Evolutionary conservation across 2,113 vertebrate species (phyloP).

Genomic region (Entomyzon cyanotis): DNA sequence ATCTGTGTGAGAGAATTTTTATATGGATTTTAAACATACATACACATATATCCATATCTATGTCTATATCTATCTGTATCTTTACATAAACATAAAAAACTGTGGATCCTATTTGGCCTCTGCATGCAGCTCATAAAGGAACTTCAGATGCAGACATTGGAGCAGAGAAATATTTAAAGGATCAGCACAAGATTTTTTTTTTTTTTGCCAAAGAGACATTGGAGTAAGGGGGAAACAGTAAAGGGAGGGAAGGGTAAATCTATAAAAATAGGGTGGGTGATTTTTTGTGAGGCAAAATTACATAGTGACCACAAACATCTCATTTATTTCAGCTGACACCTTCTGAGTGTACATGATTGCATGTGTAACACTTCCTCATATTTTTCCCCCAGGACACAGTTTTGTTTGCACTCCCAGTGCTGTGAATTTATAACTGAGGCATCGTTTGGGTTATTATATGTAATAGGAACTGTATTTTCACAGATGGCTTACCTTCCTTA

Average conservation of each 20-base stretch:
- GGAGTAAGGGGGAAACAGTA: neutral
- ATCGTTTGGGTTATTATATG: slow-evolving; percentile 30
- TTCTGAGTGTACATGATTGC: neutral
- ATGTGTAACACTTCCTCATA: slow-evolving; percentile 7
- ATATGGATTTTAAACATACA: neutral
- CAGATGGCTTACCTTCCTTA: slow-evolving; percentile 31
- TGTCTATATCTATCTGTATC: neutral
- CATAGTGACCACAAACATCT: neutral
- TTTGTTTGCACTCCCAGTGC: slow-evolving; percentile 32
- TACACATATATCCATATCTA: neutral
- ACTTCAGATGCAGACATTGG: neutral
- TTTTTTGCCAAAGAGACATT: neutral
- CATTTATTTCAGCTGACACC: slow-evolving; percentile 33
- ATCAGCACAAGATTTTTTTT: neutral
- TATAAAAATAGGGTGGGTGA: neutral
- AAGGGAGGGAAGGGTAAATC: neutral
- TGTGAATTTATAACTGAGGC: slow-evolving; percentile 40
- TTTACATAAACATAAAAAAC: neutral
- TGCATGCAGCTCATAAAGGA: neutral
- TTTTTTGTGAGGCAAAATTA: neutral
- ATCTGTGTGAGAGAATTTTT: neutral
- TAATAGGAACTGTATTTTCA: slow-evolving; percentile 30
- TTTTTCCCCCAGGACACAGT: neutral
- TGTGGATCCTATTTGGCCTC: neutral
- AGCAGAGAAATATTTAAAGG: neutral